Conservation (phyloP, 2,888 invertebrate species). For the Drosophila meridiana region DNA sequence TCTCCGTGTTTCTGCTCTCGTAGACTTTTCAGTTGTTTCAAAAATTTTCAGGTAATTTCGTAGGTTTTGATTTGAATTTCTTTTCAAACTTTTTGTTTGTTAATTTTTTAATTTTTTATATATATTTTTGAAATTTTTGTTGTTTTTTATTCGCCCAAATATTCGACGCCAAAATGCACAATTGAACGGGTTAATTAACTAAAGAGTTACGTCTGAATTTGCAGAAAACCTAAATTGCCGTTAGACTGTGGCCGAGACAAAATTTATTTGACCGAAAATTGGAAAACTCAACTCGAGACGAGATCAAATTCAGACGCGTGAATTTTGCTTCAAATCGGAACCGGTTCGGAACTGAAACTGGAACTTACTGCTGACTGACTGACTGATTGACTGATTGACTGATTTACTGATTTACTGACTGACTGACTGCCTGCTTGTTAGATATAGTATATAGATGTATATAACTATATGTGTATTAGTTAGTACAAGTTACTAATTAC, state of each 20-base stretch:
- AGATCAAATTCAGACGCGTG: constrained; percentile 82
- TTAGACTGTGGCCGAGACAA: constrained; percentile 62
- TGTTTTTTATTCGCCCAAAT: constrained; percentile 45
- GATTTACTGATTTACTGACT: constrained; percentile 39
- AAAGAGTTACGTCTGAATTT: constrained; percentile 82
- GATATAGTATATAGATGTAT: constrained; percentile 11
- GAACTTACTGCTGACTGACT: constrained; percentile 58
- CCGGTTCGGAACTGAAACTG: constrained; percentile 63
- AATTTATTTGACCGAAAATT: constrained; percentile 72
- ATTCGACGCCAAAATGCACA: constrained; percentile 70
- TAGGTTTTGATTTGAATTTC: constrained; percentile 77
- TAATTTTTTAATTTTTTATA: constrained; percentile 19
- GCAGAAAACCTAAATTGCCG: constrained; percentile 67
- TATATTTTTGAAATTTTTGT: constrained; percentile 3
- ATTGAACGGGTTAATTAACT: constrained; percentile 64
- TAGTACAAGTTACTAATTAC: constrained; percentile 28
- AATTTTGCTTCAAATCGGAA: constrained; percentile 79
- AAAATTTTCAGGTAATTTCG: constrained; percentile 84
- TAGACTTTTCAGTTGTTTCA: constrained; percentile 67
- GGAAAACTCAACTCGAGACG: constrained; percentile 66
- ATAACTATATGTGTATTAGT: constrained; percentile 22
- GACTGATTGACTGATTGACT: constrained; percentile 48
- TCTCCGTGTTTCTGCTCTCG: constrained; percentile 39
- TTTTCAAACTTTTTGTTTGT: constrained; percentile 43
- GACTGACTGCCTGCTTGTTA: constrained; percentile 61